Evolutionary conservation across 2,113 vertebrate genomes (phyloP), one percentile per base, ranked within the genome.

Genomic region (Muscicapa adusta): DNA sequence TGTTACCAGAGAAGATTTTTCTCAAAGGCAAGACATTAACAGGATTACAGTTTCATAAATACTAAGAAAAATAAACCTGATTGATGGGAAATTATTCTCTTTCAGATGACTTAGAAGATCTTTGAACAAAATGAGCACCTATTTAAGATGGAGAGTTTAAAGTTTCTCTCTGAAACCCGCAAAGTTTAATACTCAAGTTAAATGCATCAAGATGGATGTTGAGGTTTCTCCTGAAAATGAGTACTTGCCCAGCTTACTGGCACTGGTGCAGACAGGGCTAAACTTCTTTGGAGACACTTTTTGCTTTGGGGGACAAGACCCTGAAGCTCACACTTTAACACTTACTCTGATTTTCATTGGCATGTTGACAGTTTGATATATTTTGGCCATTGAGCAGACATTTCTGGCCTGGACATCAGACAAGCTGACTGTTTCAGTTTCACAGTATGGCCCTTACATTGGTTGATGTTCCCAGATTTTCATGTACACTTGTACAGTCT

Each of bases 401-500:
- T 77, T 81, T 74, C 53, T 66, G n/a, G 62, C 17, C 29, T 63
- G 71, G 29, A 29, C 18, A 6, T 60, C 5, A 16, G 31, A 48
- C 22, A 67, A 24, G 8, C 5, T 78, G 42, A 12, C 15, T 66
- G 29, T 42, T 71, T 19, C 33, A 62, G 48, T 9, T 26, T 71
- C 34, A 36, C 0, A 0, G 7, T 89, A 14, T 56, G 45, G 15
- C 22, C 19, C 2, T 8, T 9, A 20, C 33, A 45, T 65, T 8
- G 1, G 12, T 5, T 83, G 80, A 70, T 10, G 2, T 57, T 85
- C n/a, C 6, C 51, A 70, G 29, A 48, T 75, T 78, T 82, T 42
- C 34, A 29, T 51, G 50, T 14, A 43, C 31, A 36, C 11, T 79
- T 83, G 5, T 50, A 11, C 1, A 67, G 17, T 15, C 17, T 67